A percentile compares a stretch with the other conserved stretches of the same genome.
Evolutionary conservation across 2,113 vertebrate species (phyloP).

Genomic region (Chauna torquata): DNA sequence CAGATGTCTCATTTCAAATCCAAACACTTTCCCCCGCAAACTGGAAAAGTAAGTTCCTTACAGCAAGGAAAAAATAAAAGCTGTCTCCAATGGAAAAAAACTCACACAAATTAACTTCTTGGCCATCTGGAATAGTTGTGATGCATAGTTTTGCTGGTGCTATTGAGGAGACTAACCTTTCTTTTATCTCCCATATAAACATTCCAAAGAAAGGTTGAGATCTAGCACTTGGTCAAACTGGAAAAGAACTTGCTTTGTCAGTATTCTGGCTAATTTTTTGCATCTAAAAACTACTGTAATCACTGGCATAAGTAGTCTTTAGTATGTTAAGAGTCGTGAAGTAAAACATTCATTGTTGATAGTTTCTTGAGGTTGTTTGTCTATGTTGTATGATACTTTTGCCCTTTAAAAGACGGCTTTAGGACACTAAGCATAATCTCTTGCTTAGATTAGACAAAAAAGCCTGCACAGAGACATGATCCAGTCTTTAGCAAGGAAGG

Average conservation of each 20-base stretch:
- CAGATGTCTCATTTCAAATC: slow-evolving; percentile 18
- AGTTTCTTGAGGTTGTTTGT: neutral
- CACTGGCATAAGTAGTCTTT: neutral
- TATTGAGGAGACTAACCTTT: neutral
- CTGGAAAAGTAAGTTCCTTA: neutral
- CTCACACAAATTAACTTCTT: neutral
- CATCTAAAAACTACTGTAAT: neutral
- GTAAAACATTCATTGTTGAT: neutral
- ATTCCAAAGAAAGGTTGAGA: neutral
- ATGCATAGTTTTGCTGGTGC: neutral
- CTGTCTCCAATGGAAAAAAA: neutral
- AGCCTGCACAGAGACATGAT: neutral
- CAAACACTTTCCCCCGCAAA: neutral
- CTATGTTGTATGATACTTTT: neutral
- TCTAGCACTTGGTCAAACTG: neutral
- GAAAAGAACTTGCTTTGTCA: neutral
- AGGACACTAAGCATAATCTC: neutral
- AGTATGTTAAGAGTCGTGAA: neutral
- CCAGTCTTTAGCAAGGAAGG: neutral
- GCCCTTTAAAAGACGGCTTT: neutral
- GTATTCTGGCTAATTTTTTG: neutral
- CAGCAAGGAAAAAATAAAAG: neutral
- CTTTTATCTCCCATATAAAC: neutral
- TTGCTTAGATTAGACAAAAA: neutral
- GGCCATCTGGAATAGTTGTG: neutral